These are phyloP conservation scores for Elmis aenea DNA, from an alignment of 2,888 invertebrate species.

Conservation along the genomic window DNA sequence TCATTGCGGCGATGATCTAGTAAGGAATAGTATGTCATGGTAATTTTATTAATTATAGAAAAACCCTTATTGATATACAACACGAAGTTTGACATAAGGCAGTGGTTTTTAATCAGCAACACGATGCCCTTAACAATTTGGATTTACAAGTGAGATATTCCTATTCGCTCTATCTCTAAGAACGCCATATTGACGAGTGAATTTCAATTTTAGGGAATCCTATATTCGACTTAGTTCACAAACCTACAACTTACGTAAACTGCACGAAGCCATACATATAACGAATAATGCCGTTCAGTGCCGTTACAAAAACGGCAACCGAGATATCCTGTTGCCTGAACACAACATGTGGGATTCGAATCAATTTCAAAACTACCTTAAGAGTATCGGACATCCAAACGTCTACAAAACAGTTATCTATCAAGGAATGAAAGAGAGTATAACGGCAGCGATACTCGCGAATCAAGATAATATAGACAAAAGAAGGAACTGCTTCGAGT, in stretches of 20 bases:
- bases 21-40: not conserved
- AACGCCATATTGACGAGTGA: not conserved
- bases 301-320: conserved; percentile 56
- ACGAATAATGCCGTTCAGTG: conserved; percentile 85
- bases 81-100: conserved; percentile 88
- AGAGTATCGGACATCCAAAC: conserved; percentile 52
- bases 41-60: conserved; percentile 33
- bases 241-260: conserved; percentile 69
- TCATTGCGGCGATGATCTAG: too few species aligned
- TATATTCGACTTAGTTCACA: conserved; percentile 84
- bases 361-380: conserved; percentile 58
- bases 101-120: conserved; percentile 81
- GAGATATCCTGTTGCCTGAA: conserved; percentile 61
- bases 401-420: conserved; percentile 74
- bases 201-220: conserved; percentile 54
- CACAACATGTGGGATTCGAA: conserved; percentile 83
- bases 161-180: too few species aligned
- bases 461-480: conserved; percentile 68
- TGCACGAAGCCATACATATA: conserved; percentile 81
- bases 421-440: conserved; percentile 78
- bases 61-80: conserved; percentile 75
- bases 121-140: conserved; percentile 75
- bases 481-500: conserved; percentile 74
- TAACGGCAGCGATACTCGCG: conserved; percentile 74
- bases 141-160: conserved; percentile 67